Base-by-base conservation (phyloP, 2,797 vertebrate species). In the Sebastolobus alascanus region DNA sequence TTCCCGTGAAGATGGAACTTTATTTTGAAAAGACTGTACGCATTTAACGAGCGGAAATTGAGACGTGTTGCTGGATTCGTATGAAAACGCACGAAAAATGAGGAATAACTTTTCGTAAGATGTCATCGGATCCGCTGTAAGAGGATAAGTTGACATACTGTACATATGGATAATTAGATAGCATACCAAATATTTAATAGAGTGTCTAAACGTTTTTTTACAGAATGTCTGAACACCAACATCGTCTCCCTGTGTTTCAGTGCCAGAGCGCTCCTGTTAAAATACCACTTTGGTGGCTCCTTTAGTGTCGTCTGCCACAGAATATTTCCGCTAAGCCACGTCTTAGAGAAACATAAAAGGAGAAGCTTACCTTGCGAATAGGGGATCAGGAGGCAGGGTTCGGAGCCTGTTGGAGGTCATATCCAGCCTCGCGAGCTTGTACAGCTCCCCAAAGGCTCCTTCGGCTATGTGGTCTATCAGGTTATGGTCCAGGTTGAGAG, bases 391-490 rank as follows among this genome's bases (percentile, higher is more conserved):
- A 4, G 97, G 97, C 87, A 99, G 92, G 0, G 97, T 98, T 74
- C 96, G 95, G 50, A 99, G 93, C 81, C 97, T 94, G 91, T 99
- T 99, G 66, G 97, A 99, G 70, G 97, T 99, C 96, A 99, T 97
- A 90, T 98, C 97, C 58, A 99, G 93, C 71, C 97, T 95, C 1
- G 97, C 97, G 18, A 99, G 97, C 83, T 98, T 97, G 83, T 97
- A 95, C 4, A 99, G 96, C 87, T 97, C 97, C 11, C 96, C 94
- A 6, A 99, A 98, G 67, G 96, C 96, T 58, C 97, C 97, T 3
- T 97, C 97, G 1, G 96, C 95, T 63, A 99, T 94, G 77, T 96
- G 94, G 64, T 98, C 96, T 11, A 99, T 97, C 79, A 99, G 94
- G 93, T 99, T 99, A 86, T 99, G 97, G 86, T 99, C 97, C 92